Percentiles rank a stretch among this genome's conserved stretches.
phyloP scores from a whole-genome alignment of 1,140 invertebrate species.

The Panulirus ornatus region DNA sequence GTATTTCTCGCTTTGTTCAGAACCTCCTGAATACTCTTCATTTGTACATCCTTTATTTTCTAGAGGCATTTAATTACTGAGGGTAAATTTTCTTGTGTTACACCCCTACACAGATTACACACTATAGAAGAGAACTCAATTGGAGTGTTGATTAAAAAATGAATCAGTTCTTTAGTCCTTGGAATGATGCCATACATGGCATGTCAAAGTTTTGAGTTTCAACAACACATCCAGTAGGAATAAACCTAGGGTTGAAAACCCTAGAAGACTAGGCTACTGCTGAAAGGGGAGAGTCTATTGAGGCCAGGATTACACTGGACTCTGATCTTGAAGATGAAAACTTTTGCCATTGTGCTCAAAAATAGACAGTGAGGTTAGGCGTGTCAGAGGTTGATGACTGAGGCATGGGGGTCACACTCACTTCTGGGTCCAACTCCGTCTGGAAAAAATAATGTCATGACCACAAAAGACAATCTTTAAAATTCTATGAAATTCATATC shows the following conservation, averaged over 20 bases:
- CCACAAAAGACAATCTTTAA: too few species aligned
- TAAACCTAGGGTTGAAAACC: neutral
- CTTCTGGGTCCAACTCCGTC: conserved; percentile 81
- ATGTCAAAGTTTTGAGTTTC: neutral
- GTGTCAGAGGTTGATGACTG: conserved; percentile 79
- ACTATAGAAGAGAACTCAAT: too few species aligned
- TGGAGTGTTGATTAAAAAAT: too few species aligned
- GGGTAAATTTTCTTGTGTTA: too few species aligned
- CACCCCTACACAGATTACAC: too few species aligned
- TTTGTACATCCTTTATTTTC: too few species aligned
- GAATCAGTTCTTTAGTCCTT: neutral
- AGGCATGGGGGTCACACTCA: conserved; percentile 80
- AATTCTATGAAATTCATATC: too few species aligned
- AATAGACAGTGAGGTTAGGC: conserved; percentile 82
- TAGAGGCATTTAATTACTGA: too few species aligned
- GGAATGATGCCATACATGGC: neutral
- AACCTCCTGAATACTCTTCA: too few species aligned
- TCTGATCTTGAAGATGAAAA: neutral
- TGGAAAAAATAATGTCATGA: conserved; percentile 77
- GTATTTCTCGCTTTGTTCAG: too few species aligned
- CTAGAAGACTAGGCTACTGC: neutral
- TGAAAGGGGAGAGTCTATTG: neutral
- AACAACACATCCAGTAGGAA: neutral
- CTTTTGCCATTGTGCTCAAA: conserved; percentile 76
- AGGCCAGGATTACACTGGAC: too few species aligned